These are phyloP conservation scores for Darwinula stevensoni DNA, from an alignment of 2,888 invertebrate species.

Conservation along the genomic window DNA sequence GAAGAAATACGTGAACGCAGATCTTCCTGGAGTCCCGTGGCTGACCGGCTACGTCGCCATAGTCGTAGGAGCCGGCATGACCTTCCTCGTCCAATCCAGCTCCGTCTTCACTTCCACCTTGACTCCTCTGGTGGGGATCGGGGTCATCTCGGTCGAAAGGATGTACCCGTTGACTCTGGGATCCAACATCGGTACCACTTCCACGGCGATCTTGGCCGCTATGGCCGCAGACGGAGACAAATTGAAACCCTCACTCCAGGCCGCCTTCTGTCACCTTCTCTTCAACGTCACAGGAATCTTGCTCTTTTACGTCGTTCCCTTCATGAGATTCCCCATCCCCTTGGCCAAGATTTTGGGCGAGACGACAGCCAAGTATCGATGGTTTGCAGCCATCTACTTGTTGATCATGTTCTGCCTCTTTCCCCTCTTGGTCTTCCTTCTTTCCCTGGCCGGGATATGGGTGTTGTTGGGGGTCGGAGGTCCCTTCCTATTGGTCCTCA, in stretches of 20 bases:
- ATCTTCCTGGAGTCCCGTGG: conserved; percentile 19
- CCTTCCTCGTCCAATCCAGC: conserved; percentile 24
- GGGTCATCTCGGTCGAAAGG: conserved; percentile 21
- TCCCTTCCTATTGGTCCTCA: too few relatives aligned
- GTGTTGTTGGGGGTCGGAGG: too few relatives aligned
- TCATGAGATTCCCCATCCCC: conserved; percentile 20
- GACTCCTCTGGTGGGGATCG: conserved; percentile 27
- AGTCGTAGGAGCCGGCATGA: conserved; percentile 21
- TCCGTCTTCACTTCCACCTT: conserved; percentile 26
- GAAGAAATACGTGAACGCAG: conserved; percentile 18
- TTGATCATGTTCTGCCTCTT: conserved; percentile 19
- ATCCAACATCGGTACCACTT: conserved; percentile 25
- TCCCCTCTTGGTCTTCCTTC: conserved; percentile 14
- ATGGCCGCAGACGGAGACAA: conserved; percentile 16
- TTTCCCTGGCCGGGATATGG: too few relatives aligned
- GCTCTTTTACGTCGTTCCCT: conserved; percentile 23
- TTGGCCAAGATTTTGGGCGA: conserved; percentile 21
- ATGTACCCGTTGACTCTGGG: conserved; percentile 25
- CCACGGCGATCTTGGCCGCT: conserved; percentile 22
- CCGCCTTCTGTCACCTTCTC: conserved; percentile 24
- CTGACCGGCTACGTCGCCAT: conserved; percentile 23
- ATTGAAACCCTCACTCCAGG: conserved; percentile 15
- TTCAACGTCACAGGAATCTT: conserved; percentile 24
- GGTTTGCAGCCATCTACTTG: conserved; percentile 20
- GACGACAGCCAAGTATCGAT: conserved; percentile 22